These are phyloP conservation scores for Pangasius mekongensis DNA, from an alignment of 2,797 vertebrate species.

Conservation along the genomic window DNA sequence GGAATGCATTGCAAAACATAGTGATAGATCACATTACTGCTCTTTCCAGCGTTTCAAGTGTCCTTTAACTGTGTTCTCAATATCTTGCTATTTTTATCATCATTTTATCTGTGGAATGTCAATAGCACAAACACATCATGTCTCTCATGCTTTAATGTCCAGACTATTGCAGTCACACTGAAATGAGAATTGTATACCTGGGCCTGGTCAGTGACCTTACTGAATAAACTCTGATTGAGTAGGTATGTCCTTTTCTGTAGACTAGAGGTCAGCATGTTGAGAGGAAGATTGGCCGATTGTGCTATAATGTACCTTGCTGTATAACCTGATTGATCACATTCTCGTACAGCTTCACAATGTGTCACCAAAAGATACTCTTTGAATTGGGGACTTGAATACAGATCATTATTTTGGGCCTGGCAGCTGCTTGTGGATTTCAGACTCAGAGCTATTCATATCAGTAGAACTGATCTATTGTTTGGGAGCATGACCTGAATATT, in stretches of 20 bases:
- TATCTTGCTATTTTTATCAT: not conserved
- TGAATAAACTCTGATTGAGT: constrained; percentile 32
- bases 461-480: constrained; percentile 27
- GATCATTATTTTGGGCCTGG: constrained; percentile 15
- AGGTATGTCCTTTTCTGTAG: not conserved
- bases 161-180: not conserved
- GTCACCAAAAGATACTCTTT: not conserved
- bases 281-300: constrained; percentile 8
- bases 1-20: not conserved
- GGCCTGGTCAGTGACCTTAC: not conserved
- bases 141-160: not conserved
- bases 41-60: no score
- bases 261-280: constrained; percentile 16
- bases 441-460: constrained; percentile 25
- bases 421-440: constrained; percentile 24
- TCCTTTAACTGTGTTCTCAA: not conserved
- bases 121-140: not conserved
- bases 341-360: not conserved
- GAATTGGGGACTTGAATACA: not conserved
- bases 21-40: not conserved
- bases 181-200: not conserved
- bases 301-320: constrained; percentile 11
- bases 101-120: not conserved
- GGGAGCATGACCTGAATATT: constrained; percentile 23
- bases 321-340: constrained; percentile 3